Evolutionary conservation across 1,140 invertebrate genomes (phyloP), one percentile per base, ranked within the genome.

Genomic region (Scaptomyza montana): DNA sequence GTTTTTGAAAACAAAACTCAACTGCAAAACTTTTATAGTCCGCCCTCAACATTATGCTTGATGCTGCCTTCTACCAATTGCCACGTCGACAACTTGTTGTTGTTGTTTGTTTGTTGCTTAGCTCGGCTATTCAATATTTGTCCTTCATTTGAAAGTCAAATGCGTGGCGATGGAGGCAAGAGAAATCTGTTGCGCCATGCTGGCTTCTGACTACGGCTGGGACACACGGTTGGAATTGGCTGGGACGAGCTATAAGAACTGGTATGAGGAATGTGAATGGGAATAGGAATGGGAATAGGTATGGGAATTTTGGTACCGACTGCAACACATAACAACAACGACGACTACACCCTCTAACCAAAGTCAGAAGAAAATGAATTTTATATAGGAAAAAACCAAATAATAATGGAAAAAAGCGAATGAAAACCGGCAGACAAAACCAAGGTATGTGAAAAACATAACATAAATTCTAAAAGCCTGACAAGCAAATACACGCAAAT

Each of bases 141-240:
- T 89, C 84, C 84, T 89, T 89, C 84, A 89, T 89, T 89, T 89
- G 84, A 89, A 89, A 89, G 84, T 89, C 84, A 89, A 89, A 89
- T 89, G 85, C 80, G 85, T 89, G 85, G 79, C 89, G 85, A 30
- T 80, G 84, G 85, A 84, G 74, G 77, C 84, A 62, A 77, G 6
- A 89, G 80, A 89, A 89, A 89, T 89, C 85, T 89, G 84, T 87
- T 87, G 82, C 82, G 72, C 72, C 72, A 75, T 66, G 56, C 56
- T 33, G 63, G 62, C 62, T 66, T 55, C 25, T 25, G 61, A 50
- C 57, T 77, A 43, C 21, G 65, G 45, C 63, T 47, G 28, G 12
- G 51, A 50, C 33, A 33, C 16, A 57, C 53, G 59, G 21, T 55
- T 41, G 47, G 63, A 53, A 65, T 65, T 57, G 61, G 50, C 28